phyloP scores from a whole-genome alignment of 2,888 invertebrate genomes.

The Sepiola atlantica region DNA sequence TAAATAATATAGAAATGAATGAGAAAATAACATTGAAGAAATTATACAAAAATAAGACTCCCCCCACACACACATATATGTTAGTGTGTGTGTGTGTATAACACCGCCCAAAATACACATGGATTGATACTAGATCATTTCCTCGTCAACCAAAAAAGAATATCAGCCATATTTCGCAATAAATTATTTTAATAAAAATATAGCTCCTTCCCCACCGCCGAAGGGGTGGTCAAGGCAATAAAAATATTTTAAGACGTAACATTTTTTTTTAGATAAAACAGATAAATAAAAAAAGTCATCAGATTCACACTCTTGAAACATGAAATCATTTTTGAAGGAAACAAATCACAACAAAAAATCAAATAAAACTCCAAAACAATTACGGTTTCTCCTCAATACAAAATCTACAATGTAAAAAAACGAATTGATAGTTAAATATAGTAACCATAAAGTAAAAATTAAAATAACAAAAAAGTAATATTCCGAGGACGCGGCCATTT shows the following conservation, averaged over 20 bases:
- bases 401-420: not conserved
- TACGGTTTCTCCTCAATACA: not conserved
- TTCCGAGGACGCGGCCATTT: no score
- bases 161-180: not conserved
- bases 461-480: not conserved
- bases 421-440: not conserved
- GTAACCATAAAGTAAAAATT: not conserved
- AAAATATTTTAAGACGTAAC: not conserved
- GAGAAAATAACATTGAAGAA: no score
- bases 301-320: not conserved
- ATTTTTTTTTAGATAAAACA: not conserved
- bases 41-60: no score
- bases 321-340: not conserved
- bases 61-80: not conserved
- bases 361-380: not conserved
- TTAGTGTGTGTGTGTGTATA: not conserved
- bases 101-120: not conserved
- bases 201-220: not conserved
- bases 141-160: not conserved
- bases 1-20: no score
- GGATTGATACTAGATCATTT: not conserved
- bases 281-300: not conserved
- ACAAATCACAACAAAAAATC: not conserved
- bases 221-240: not conserved
- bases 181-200: constrained; percentile 16